Evolutionary conservation across 2,888 invertebrate genomes (phyloP), one percentile per base, ranked within the genome.

Genomic region (Andrena flavipes): DNA sequence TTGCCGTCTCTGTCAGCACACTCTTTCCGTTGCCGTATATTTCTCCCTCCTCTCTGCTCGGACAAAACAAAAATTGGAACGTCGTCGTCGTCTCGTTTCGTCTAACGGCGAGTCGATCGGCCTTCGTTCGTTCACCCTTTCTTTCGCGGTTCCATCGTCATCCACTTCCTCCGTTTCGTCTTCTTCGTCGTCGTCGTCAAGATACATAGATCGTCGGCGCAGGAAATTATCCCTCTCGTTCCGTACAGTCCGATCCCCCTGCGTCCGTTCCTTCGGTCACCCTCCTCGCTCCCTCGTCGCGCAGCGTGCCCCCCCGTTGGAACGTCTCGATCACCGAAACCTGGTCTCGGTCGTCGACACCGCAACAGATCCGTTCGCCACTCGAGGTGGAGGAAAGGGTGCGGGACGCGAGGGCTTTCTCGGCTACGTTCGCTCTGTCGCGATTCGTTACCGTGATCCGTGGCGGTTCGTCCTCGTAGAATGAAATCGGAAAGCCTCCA

Each of bases 81-180:
- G 42, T 42, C 42, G 42, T 42, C 42, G 42, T 48, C 79, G 62
- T 84, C 69, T 60, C 75, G 77, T 84, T 84, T 77, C 77, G 80
- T 68, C 80, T 74, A 79, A 82, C 84, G 87, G 79, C 87, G 86
- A 82, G 87, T 86, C 84, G 84, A 85, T 85, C 81, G 73, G 75
- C 76, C 76, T 62, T 65, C 63, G 62, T 73, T 84, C 68, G 68
- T 68, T 29, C 23, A 26, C 16, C 51, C 51, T 3, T 72, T 20
- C 51, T 60, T 42, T 68, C 77, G 16, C 60, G 33, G 23, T 71
- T 7, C 48, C 63, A 30, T 48, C 49, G 10, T 63, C 51, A 6
- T 64, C 23, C 56, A 62, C 30, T 63, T n/a, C 63, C 59, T 67
- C 65, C 63, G 71, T 76, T 16, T 42, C 16, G 42, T 42, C 56